phyloP scores from a whole-genome alignment of 1,140 invertebrate genomes.

The Globodera ellingtonae region DNA sequence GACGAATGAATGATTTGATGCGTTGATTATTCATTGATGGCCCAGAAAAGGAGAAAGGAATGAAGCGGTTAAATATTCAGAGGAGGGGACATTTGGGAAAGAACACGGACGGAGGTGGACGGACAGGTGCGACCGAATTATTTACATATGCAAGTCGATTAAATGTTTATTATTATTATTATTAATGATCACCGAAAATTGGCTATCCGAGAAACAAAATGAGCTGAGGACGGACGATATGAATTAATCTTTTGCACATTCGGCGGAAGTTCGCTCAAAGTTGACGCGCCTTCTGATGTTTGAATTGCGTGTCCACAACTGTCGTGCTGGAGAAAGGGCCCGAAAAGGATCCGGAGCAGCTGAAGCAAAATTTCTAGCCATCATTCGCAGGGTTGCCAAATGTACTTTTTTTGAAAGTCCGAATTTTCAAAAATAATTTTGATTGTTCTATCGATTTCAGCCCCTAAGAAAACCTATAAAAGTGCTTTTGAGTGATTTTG shows the following conservation, averaged over 20 bases:
- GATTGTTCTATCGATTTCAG: too few species aligned
- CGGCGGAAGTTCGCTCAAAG: background rate
- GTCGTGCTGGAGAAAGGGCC: conserved; percentile 4
- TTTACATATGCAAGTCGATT: too few species aligned
- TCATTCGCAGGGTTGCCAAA: too few species aligned
- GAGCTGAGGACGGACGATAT: background rate
- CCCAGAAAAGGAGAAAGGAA: background rate
- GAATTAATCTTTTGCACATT: conserved; percentile 7
- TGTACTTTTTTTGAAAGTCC: background rate
- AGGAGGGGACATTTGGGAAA: background rate
- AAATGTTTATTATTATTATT: too few species aligned
- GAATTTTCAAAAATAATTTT: too few species aligned
- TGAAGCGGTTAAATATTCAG: background rate
- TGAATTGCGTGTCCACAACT: background rate
- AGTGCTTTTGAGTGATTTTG: too few species aligned
- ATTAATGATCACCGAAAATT: too few species aligned
- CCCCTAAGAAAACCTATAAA: too few species aligned
- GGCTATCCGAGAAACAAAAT: too few species aligned
- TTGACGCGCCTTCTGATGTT: background rate
- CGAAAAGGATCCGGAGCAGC: background rate
- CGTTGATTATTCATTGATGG: background rate
- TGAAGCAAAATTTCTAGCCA: background rate
- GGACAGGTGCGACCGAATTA: too few species aligned
- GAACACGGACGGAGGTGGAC: background rate
- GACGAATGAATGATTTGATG: background rate